phyloP scores from a whole-genome alignment of 2,888 invertebrate species.

The Octonoba sinensis region DNA sequence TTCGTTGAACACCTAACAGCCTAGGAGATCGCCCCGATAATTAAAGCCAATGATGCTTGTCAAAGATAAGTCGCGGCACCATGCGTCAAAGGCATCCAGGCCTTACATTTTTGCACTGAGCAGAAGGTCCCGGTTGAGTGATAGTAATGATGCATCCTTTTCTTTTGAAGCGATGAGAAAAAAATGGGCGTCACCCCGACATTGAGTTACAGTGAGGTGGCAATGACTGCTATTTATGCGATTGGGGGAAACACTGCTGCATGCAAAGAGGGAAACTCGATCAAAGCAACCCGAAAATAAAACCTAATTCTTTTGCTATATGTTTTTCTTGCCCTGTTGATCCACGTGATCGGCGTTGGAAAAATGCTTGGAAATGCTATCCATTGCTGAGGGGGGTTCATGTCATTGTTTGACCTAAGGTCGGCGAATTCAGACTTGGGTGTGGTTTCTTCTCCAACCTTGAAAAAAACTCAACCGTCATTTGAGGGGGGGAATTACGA shows the following conservation, averaged over 20 bases:
- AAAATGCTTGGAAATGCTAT: slow-evolving; percentile 48
- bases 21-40: too few relatives aligned
- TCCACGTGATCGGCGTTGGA: slow-evolving; percentile 44
- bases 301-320: slow-evolving; percentile 50
- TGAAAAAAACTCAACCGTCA: slow-evolving; percentile 23
- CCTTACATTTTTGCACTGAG: neutral
- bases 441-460: slow-evolving; percentile 31
- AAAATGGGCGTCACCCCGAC: slow-evolving; percentile 52
- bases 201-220: slow-evolving; percentile 50
- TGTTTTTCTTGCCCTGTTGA: slow-evolving; percentile 37
- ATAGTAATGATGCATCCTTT: slow-evolving; percentile 1
- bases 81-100: too few relatives aligned
- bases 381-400: slow-evolving; percentile 46
- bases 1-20: too few relatives aligned
- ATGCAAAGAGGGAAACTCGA: slow-evolving; percentile 53
- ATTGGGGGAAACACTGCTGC: slow-evolving; percentile 42
- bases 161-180: slow-evolving; percentile 4
- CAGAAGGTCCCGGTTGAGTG: neutral
- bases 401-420: slow-evolving; percentile 60
- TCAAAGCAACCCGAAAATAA: slow-evolving; percentile 53
- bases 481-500: slow-evolving; percentile 18
- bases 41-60: too few relatives aligned
- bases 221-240: slow-evolving; percentile 60
- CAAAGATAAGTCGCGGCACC: too few relatives aligned
- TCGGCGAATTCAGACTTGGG: slow-evolving; percentile 57